Conservation (phyloP, 2,888 invertebrate genomes). For the Arctia plantaginis region DNA sequence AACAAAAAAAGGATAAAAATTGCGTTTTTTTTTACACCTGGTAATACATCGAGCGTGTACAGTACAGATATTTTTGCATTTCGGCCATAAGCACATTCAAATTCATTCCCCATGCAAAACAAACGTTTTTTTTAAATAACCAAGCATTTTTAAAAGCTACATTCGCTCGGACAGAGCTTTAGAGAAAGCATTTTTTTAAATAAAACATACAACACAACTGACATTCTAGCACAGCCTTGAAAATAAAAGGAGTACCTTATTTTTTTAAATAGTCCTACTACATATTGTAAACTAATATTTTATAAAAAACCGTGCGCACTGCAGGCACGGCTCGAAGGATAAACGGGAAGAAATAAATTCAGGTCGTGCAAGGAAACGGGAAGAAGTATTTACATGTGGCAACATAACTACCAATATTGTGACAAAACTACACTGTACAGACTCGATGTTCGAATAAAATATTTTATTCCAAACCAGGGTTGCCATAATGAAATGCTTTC, state of each 20-base stretch:
- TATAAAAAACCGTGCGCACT: constrained; percentile 11
- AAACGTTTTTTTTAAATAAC: constrained; percentile 15
- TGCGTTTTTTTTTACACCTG: constrained; percentile 61
- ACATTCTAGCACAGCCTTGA: constrained; percentile 11
- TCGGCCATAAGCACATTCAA: constrained; percentile 50
- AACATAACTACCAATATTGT: constrained; percentile 72
- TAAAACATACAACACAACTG: not conserved
- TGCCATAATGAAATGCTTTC: constrained; percentile 76
- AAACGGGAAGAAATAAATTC: constrained; percentile 54
- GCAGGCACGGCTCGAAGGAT: constrained; percentile 32
- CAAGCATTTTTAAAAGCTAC: constrained; percentile 20
- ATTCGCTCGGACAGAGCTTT: constrained; percentile 9
- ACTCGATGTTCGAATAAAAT: constrained; percentile 74
- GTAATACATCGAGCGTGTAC: constrained; percentile 82
- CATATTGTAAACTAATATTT: constrained; percentile 2
- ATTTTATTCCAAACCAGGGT: constrained; percentile 61
- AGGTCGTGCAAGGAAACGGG: constrained; percentile 69
- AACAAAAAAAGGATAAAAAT: constrained; percentile 40
- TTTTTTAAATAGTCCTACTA: not conserved
- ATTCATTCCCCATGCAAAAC: constrained; percentile 62
- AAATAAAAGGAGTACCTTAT: not conserved
- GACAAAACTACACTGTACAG: constrained; percentile 80
- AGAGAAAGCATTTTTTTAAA: constrained; percentile 9
- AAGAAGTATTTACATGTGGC: constrained; percentile 64
- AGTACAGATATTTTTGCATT: constrained; percentile 63